phyloP scores from a whole-genome alignment of 2,888 invertebrate genomes.

The Coleophora flavipennella region DNA sequence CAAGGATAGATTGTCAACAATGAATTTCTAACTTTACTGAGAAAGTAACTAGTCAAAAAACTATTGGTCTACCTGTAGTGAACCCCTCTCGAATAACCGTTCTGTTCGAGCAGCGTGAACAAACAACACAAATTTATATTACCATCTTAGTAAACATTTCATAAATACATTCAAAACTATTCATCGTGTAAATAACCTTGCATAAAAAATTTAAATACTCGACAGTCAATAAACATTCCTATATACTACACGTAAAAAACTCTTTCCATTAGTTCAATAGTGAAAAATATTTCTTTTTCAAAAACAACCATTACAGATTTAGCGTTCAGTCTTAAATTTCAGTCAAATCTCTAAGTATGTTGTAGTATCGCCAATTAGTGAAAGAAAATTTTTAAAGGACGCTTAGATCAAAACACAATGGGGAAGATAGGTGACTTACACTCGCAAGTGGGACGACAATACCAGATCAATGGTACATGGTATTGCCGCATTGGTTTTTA shows the following conservation, averaged over 20 bases:
- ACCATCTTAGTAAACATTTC: slow-evolving; percentile 34
- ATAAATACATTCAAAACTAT: slow-evolving; percentile 48
- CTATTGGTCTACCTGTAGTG: slow-evolving; percentile 54
- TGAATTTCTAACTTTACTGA: slow-evolving; percentile 25
- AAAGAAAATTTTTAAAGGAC: no score
- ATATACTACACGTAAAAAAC: slow-evolving; percentile 39
- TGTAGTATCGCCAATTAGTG: no score
- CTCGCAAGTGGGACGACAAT: no score
- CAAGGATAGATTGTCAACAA: slow-evolving; percentile 27
- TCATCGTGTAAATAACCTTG: slow-evolving; percentile 37
- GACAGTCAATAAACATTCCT: slow-evolving; percentile 47
- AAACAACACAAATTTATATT: slow-evolving; percentile 40
- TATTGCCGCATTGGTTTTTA: no score
- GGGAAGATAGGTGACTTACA: no score
- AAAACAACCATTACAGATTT: slow-evolving; percentile 21
- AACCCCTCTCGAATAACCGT: slow-evolving; percentile 61
- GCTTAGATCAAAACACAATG: no score
- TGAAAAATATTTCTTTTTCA: slow-evolving; percentile 31
- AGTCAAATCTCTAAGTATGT: slow-evolving; percentile 5
- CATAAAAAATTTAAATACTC: slow-evolving; percentile 52
- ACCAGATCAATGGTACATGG: no score
- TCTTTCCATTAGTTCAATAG: slow-evolving; percentile 27
- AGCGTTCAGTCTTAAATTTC: slow-evolving; percentile 19
- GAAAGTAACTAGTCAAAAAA: slow-evolving; percentile 21
- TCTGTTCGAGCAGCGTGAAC: slow-evolving; percentile 63